Evolutionary conservation across 2,888 invertebrate species (phyloP).

Genomic region (Fabriciana adippe): DNA sequence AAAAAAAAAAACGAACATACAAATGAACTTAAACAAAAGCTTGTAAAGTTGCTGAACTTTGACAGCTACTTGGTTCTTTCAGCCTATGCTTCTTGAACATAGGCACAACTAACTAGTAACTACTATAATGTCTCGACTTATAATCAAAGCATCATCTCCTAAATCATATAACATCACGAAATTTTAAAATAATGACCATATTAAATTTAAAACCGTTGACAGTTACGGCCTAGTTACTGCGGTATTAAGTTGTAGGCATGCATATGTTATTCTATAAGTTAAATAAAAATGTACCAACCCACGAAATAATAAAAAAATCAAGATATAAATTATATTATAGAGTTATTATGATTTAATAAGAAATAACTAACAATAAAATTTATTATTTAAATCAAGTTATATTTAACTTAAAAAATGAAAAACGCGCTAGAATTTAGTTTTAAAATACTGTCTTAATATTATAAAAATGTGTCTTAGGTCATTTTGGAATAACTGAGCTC

Average conservation of each 20-base stretch:
- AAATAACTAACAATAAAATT: background rate
- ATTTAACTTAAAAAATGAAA: too few relatives aligned
- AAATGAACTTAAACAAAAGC: too few relatives aligned
- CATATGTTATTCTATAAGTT: background rate
- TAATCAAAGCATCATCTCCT: background rate
- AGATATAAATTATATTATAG: background rate
- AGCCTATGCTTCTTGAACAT: too few relatives aligned
- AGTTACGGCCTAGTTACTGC: constrained; percentile 7
- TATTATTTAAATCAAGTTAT: too few relatives aligned
- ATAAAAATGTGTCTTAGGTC: background rate
- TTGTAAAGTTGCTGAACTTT: too few relatives aligned
- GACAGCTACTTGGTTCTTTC: too few relatives aligned
- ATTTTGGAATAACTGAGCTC: background rate
- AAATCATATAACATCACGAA: background rate
- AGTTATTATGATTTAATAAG: background rate
- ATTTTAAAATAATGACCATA: background rate
- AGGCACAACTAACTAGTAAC: too few relatives aligned
- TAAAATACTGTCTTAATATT: background rate
- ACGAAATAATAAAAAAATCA: background rate
- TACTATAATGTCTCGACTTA: too few relatives aligned
- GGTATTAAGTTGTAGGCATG: constrained; percentile 2
- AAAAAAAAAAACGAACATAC: too few relatives aligned
- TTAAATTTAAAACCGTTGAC: constrained; percentile 1
- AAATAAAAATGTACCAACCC: constrained; percentile 1
- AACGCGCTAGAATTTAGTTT: too few relatives aligned